These are phyloP conservation scores for Cheilosia variabilis DNA, from an alignment of 2,888 invertebrate genomes.

Conservation along the genomic window DNA sequence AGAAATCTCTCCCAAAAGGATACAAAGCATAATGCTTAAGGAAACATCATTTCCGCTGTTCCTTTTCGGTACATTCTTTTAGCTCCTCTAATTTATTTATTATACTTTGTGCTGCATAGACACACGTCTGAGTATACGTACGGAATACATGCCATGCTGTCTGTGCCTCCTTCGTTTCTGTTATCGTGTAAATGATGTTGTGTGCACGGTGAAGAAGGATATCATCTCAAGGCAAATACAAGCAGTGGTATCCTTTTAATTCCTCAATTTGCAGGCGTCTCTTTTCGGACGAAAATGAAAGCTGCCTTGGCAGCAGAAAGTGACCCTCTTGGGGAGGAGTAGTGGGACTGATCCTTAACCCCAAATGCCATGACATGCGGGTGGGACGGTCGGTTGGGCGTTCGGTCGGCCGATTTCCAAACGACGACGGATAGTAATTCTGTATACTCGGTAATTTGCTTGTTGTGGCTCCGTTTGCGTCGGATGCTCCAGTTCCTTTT, in stretches of 20 bases:
- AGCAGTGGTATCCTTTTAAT: conserved; percentile 62
- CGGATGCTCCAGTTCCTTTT: conserved; percentile 36
- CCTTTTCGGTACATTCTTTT: conserved; percentile 50
- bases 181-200: conserved; percentile 53
- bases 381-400: conserved; percentile 11
- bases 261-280: conserved; percentile 40
- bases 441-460: conserved; percentile 68
- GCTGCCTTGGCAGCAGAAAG: conserved; percentile 54
- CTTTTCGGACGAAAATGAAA: conserved; percentile 53
- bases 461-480: conserved; percentile 61
- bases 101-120: conserved; percentile 31
- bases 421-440: conserved; percentile 55
- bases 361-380: conserved; percentile 50
- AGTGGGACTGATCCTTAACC: conserved; percentile 61
- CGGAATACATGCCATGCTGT: background rate
- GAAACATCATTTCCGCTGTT: conserved; percentile 72
- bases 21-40: conserved; percentile 74
- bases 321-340: conserved; percentile 41
- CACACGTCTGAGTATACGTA: conserved; percentile 18
- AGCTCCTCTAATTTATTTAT: conserved; percentile 71
- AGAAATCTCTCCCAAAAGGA: conserved; percentile 74
- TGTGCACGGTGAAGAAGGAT: conserved; percentile 31
- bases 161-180: conserved; percentile 4
- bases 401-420: background rate
- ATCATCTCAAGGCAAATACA: conserved; percentile 51